phyloP scores from a whole-genome alignment of 2,797 vertebrate species.

The Hafferia zeledoni region DNA sequence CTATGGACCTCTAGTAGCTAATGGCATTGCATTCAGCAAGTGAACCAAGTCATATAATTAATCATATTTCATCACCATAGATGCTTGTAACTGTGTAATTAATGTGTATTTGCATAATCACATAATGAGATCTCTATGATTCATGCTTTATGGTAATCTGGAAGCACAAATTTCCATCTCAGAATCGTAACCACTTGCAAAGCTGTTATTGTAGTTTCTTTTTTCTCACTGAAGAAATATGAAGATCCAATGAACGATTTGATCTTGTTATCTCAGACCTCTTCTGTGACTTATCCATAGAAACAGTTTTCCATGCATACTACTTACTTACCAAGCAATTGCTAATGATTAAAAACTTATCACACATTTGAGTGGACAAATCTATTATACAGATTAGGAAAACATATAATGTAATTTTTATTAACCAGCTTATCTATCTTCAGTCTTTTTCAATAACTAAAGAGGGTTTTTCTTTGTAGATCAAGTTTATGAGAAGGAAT shows the following conservation, averaged over 20 bases:
- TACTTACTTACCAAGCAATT: neutral
- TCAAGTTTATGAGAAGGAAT: neutral
- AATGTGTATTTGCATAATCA: conserved; percentile 74
- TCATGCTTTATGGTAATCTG: conserved; percentile 67
- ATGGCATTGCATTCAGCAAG: conserved; percentile 53
- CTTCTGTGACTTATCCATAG: neutral
- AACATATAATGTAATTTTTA: neutral
- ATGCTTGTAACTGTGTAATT: conserved; percentile 75
- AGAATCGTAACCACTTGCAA: conserved; percentile 49
- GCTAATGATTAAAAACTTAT: neutral
- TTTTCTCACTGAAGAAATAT: neutral
- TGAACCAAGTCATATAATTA: conserved; percentile 68
- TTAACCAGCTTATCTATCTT: neutral
- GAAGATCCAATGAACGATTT: neutral
- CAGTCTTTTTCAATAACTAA: neutral
- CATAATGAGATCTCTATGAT: conserved; percentile 63
- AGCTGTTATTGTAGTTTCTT: neutral
- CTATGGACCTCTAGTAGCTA: conserved; percentile 58
- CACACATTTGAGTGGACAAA: neutral
- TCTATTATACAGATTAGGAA: neutral
- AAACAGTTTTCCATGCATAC: neutral
- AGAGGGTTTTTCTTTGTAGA: neutral
- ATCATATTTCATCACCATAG: conserved; percentile 72
- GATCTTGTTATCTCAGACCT: neutral
- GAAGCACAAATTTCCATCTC: conserved; percentile 61